Base-by-base conservation (phyloP, 2,888 invertebrate species). In the Caradrina clavipalpis region DNA sequence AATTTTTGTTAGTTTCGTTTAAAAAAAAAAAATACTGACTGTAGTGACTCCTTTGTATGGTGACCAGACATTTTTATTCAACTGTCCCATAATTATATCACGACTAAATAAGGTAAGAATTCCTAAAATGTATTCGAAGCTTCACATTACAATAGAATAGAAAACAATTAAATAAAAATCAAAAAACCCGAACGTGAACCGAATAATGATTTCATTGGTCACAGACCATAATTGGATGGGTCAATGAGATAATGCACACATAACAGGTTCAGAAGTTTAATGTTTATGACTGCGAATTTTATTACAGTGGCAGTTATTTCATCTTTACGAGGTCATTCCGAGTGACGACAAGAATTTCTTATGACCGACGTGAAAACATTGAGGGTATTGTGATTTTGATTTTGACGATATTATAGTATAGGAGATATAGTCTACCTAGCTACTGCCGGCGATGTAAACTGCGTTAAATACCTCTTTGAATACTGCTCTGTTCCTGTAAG, bases 171-270 rank as follows among this genome's bases (percentile, higher is more conserved):
- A 74, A 74, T 62, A 73, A 64, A 67, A 61, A 11, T 67, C 71
- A 54, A 22, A 68, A 71, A 71, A 68, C 61, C 55, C 50, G 22
- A 26, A 70, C 78, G 70, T 76, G 75, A 26, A 59, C 50, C 10
- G 72, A 78, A 78, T 82, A 75, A 77, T 78, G 47, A 76, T 79
- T 70, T 81, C 79, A 86, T 84, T 78, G 81, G 76, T 61, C 39
- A 26, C 35, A 50, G 73, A 19, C 73, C 73, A 70, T 85, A 84
- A 85, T 86, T 86, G 84, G 72, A 68, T 35, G 70, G 83, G 85
- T 85, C 85, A 86, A 85, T 79, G 79, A 85, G 84, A 83, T 86
- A 86, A 86, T 86, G 73, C 47, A 49, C 54, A 61, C 71, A 67
- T 78, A 74, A 78, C 76, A 76, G 63, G 72, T 72, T 70, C 78